Evolutionary conservation across 2,888 invertebrate species (phyloP), one percentile per base, ranked within the genome.

Genomic region (Linyphia triangularis): DNA sequence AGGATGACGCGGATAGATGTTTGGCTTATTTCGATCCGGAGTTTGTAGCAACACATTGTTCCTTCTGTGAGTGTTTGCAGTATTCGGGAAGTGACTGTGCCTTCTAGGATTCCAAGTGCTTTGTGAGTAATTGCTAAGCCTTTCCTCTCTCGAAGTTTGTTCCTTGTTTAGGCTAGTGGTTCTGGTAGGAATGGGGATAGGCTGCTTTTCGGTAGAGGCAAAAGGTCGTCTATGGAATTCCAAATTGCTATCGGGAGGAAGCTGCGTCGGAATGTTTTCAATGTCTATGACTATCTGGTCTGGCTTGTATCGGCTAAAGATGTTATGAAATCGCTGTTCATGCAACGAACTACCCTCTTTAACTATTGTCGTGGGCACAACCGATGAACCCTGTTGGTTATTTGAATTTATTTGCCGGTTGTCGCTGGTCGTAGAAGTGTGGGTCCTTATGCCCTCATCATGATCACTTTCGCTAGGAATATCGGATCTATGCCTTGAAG

Each of bases 201-300:
- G 24, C n/a, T 9, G 37, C 6, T 19, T 24, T 28, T 43, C 43
- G 19, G 6, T 65, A 0, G 37, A 3, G 22, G 59, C 7, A 33
- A 22, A 5, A 33, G 37, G n/a, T 69, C 59, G 65, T 43, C 16
- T 9, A 3, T 61, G 81, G 28, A 81, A 75, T 16, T 43, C 57
- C 2, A 30, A 43, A 2, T 26, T 65, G 26, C 63, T 57, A 0
- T 72, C 63, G 2, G 67, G 81, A 9, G 75, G 59, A 19, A 19
- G 22, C 5, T 69, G 57, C 3, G 84, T 89, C 0, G 89, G 72
- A 16, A 82, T 30, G 7, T 57, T 78, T 57, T 43, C 89, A 10
- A 89, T 19, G 26, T 84, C 72, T 24, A 89, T 89, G 10, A 89
- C 40, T 19, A 89, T 89, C 67, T 89, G 59, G 22, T 89, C 89